Evolutionary conservation across 2,797 vertebrate species (phyloP), one percentile per base, ranked within the genome.

Genomic region (Acanthurus tractus): DNA sequence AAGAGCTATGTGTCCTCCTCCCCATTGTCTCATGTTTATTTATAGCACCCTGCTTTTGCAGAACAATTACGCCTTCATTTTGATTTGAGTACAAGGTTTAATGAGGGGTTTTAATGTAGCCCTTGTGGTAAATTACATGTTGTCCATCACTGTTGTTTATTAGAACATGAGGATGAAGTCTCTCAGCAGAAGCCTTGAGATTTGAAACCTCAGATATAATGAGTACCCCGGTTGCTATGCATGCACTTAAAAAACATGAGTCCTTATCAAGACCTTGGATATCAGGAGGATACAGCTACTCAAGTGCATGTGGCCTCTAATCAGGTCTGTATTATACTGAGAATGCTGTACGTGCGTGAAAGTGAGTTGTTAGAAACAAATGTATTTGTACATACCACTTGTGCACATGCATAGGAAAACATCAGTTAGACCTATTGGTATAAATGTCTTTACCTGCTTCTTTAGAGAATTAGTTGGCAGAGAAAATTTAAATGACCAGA

Each of bases 51-150:
- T 49, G 80, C 71, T 77, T 74, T 76, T 72, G 63, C 38, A 6
- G 57, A 74, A 58, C 45, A 85, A 83, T 87, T 85, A 79, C 0
- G n/a, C 71, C 75, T 64, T 84, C 63, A 76, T 82, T 82, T 65
- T 68, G 34, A 81, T 79, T 63, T n/a, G 54, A 62, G 46, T 6
- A 70, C 1, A 2, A 17, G 70, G 70, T 80, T 74, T 74, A 86
- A 85, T 89, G 65, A 69, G 49, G 42, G 72, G 65, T 70, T 86
- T 67, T 70, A 80, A 79, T 76, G 52, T 70, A 23, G 14, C 68
- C 68, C 61, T 59, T 50, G 10, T 46, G 53, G 57, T 79, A 79
- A 79, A 81, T 84, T 71, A 66, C 46, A 81, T 42, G 59, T 74
- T 73, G 63, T 79, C 56, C 71, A 36, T 82, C 45, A 46, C 63